Base-by-base conservation (phyloP, 2,113 vertebrate genomes). In the Monopterus albus region DNA sequence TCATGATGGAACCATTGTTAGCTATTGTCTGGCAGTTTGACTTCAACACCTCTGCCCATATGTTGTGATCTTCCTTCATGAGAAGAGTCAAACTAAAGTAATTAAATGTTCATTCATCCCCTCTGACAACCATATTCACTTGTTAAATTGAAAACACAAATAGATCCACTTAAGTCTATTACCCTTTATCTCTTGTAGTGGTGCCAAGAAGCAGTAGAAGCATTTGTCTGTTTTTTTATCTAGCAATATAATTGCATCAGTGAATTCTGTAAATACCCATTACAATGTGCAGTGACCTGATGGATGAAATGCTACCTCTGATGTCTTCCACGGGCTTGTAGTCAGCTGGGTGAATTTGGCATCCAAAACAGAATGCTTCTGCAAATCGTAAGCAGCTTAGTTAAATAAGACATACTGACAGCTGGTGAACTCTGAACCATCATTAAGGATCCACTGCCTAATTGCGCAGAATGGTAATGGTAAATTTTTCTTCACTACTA, bases 351-450 rank as follows among this genome's bases (percentile, higher is more conserved):
- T 77, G 56, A 72, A 68, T 93, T 87, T 86, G 84, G 14, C 71
- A 86, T 91, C 92, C 88, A 88, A 94, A 94, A 94, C 87, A 88
- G 93, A 94, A 88, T 82, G 90, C 92, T 92, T 92, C 94, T 94
- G 93, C 91, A 91, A 91, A 89, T 84, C 79, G 88, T 89, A 92
- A 93, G 92, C 89, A 75, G 64, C 83, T 66, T 23, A 87, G 92
- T 94, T 95, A 95, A 96, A 96, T 95, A 96, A 94, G 93, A 91
- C 72, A 70, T 83, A 90, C 91, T 89, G 92, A 93, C 91, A 79
- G 91, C 80, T 72, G 82, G 83, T 78, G 87, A 91, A 1, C 62
- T 85, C 88, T 85, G 88, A 92, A 93, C 93, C n/a, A 89, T 92
- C 90, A 81, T 89, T 85, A 87, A 91, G 87, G 91, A 94, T 94